These are phyloP conservation scores for Idaea biselata DNA, from an alignment of 2,888 invertebrate species.

Conservation along the genomic window DNA sequence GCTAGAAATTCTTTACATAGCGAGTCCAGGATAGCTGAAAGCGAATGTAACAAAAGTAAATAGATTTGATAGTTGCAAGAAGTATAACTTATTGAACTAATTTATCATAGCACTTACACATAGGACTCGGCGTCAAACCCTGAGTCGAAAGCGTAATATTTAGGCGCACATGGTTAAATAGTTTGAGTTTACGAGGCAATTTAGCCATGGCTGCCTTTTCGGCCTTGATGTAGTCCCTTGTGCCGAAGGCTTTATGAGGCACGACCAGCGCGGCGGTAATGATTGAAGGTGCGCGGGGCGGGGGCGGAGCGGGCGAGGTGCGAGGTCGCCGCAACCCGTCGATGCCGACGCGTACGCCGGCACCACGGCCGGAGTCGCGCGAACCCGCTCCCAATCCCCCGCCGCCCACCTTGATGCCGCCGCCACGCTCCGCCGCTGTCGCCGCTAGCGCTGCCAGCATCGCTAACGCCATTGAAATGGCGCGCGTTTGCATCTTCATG, in stretches of 20 bases:
- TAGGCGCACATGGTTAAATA: slow-evolving; percentile 86
- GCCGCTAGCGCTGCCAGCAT: slow-evolving; percentile 64
- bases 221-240: slow-evolving; percentile 86
- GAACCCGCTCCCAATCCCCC: slow-evolving; percentile 53
- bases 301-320: slow-evolving; percentile 69
- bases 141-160: slow-evolving; percentile 85
- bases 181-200: slow-evolving; percentile 84
- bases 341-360: slow-evolving; percentile 64
- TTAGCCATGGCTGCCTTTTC: slow-evolving; percentile 84
- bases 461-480: slow-evolving; percentile 65
- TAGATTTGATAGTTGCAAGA: slow-evolving; percentile 30
- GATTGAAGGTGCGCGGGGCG: slow-evolving; percentile 74
- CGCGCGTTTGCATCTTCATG: slow-evolving; percentile 71
- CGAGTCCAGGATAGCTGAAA: slow-evolving; percentile 92
- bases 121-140: slow-evolving; percentile 88
- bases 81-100: slow-evolving; percentile 16
- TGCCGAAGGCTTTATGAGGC: slow-evolving; percentile 88
- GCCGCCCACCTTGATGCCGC: slow-evolving; percentile 67
- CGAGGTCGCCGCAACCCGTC: slow-evolving; percentile 64
- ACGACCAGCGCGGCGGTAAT: slow-evolving; percentile 86
- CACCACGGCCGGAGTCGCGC: slow-evolving; percentile 61
- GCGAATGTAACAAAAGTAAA: slow-evolving; percentile 47
- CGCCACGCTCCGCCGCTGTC: slow-evolving; percentile 63
- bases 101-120: slow-evolving; percentile 79
- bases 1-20: slow-evolving; percentile 94